Evolutionary conservation across 2,888 invertebrate species (phyloP).

Genomic region (Tridacna crocea): DNA sequence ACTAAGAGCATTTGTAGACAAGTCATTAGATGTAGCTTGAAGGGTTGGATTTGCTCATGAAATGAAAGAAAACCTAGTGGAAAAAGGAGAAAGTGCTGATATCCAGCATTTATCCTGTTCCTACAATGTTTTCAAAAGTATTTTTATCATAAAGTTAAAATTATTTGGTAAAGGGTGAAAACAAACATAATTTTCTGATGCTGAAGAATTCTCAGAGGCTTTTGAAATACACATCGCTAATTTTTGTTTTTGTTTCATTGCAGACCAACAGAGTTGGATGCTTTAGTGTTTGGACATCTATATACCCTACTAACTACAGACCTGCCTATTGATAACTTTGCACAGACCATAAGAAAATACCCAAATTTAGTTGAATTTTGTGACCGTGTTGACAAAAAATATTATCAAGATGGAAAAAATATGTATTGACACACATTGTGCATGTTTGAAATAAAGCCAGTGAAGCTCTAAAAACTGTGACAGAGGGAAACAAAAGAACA

Average conservation of each 20-base stretch:
- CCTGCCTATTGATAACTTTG: constrained; percentile 92
- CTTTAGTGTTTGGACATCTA: constrained; percentile 98
- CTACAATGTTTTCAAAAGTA: background rate
- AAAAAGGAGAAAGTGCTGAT: too few relatives aligned
- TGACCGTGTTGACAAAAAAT: constrained; percentile 89
- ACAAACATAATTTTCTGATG: too few relatives aligned
- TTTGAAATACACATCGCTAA: too few relatives aligned
- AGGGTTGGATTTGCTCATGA: too few relatives aligned
- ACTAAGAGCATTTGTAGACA: background rate
- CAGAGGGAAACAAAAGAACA: too few relatives aligned
- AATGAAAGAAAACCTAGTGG: too few relatives aligned
- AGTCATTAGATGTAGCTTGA: background rate
- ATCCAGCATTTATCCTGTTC: background rate
- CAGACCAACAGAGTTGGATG: constrained; percentile 97
- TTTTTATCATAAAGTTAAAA: background rate
- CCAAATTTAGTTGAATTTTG: constrained; percentile 92
- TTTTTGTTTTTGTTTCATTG: constrained; percentile 72
- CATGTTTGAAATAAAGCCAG: too few relatives aligned
- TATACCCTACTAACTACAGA: constrained; percentile 96
- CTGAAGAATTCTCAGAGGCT: too few relatives aligned
- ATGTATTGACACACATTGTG: constrained; percentile 14
- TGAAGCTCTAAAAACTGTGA: too few relatives aligned
- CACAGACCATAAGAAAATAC: constrained; percentile 91
- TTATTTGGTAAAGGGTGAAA: background rate
- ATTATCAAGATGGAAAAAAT: constrained; percentile 38